These are phyloP conservation scores for Arion vulgaris DNA, from an alignment of 1,140 invertebrate species.

Conservation along the genomic window DNA sequence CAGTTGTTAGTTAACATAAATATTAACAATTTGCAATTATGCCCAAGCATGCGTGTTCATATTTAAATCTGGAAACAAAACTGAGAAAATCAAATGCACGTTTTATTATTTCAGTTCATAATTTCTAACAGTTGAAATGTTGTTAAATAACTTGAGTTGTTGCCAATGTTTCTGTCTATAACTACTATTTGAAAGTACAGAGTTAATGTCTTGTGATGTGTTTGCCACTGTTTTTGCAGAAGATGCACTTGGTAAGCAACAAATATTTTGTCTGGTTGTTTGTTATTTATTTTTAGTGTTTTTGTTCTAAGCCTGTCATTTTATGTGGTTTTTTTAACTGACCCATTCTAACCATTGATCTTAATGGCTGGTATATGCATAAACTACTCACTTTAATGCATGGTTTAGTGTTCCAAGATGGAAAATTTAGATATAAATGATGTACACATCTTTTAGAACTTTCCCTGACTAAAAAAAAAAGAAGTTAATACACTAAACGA, in stretches of 20 bases:
- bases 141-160: not conserved
- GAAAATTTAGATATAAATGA: not conserved
- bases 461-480: no score
- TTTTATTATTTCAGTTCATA: not conserved
- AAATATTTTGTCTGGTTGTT: not conserved
- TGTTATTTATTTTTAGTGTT: not conserved
- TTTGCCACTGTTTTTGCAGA: not conserved
- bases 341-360: not conserved
- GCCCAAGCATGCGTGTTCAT: no score
- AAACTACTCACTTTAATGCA: not conserved
- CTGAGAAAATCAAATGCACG: not conserved
- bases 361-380: not conserved
- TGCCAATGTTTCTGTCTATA: not conserved
- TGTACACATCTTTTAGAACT: no score
- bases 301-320: not conserved
- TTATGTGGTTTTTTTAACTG: not conserved
- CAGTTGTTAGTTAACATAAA: no score
- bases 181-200: not conserved
- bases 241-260: not conserved
- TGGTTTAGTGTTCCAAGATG: not conserved
- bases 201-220: slow-evolving; percentile 1
- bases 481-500: no score
- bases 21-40: no score
- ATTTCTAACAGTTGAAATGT: not conserved
- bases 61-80: not conserved